Conservation (phyloP, 2,888 invertebrate species). For the Synergus itoensis region DNA sequence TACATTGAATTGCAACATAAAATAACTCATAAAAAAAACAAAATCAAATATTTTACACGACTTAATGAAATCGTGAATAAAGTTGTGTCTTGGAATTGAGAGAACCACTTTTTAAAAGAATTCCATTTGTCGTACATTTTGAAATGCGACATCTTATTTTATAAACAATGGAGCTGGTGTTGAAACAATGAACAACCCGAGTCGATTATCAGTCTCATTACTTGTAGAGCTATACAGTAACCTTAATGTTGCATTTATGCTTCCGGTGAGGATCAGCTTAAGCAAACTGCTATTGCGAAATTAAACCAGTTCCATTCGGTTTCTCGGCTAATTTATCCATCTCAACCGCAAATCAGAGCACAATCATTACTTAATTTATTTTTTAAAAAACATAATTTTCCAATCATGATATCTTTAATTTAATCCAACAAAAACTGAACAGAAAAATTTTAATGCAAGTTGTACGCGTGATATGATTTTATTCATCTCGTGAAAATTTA, state of each 20-base stretch:
- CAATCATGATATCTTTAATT: not conserved
- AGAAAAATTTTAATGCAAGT: not conserved
- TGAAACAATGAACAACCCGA: not conserved
- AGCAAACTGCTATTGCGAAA: conserved; percentile 13
- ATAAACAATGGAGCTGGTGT: not conserved
- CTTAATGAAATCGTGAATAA: too few relatives aligned
- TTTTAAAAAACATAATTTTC: not conserved
- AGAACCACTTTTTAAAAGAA: not conserved
- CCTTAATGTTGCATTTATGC: conserved; percentile 9
- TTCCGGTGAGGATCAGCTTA: conserved; percentile 24
- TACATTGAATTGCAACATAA: too few relatives aligned
- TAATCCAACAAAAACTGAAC: not conserved
- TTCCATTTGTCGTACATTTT: not conserved
- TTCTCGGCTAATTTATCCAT: not conserved
- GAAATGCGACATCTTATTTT: not conserved
- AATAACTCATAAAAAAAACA: too few relatives aligned
- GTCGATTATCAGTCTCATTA: conserved; percentile 1
- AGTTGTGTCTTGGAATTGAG: not conserved
- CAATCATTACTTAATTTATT: conserved; percentile 24
- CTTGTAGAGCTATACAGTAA: conserved; percentile 3
- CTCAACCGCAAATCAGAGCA: conserved; percentile 15
- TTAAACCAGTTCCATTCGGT: conserved; percentile 25
- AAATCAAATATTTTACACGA: too few relatives aligned
- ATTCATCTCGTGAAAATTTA: too few relatives aligned
- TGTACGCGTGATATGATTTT: too few relatives aligned